These are phyloP conservation scores for Pseudochirops corinnae DNA, from an alignment of 2,797 vertebrate species.

Conservation along the genomic window DNA sequence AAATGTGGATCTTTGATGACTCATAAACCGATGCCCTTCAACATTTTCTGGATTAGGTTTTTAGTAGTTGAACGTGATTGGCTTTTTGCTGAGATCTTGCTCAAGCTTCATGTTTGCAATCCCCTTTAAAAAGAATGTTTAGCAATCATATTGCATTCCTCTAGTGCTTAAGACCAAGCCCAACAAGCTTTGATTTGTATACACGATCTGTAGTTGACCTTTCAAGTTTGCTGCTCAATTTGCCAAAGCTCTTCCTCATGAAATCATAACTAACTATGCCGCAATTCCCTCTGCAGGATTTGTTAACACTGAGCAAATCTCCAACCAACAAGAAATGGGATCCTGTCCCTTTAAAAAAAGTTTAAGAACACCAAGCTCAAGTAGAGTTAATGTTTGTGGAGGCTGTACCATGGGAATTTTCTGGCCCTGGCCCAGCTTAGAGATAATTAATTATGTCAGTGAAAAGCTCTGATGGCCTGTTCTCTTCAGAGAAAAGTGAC, in stretches of 20 bases:
- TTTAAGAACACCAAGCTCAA: constrained; percentile 80
- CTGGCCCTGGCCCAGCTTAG: constrained; percentile 86
- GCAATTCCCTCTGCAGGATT: constrained; percentile 67
- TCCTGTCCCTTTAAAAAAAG: constrained; percentile 74
- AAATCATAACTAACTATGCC: constrained; percentile 70
- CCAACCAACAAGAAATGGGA: constrained; percentile 66
- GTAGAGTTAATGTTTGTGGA: constrained; percentile 83
- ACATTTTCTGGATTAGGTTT: not conserved
- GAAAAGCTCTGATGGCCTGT: constrained; percentile 87
- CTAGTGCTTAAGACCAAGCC: constrained; percentile 69
- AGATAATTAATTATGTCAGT: constrained; percentile 91
- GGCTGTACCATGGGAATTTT: constrained; percentile 84
- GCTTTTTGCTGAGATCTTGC: constrained; percentile 55
- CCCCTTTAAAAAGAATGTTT: constrained; percentile 59
- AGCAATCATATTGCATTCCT: constrained; percentile 70
- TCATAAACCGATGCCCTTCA: constrained; percentile 31
- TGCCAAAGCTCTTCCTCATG: constrained; percentile 73
- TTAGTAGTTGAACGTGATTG: constrained; percentile 57
- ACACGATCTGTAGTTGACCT: constrained; percentile 74
- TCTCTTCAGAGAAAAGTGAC: constrained; percentile 88
- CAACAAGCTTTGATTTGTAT: constrained; percentile 71
- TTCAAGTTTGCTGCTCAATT: constrained; percentile 65
- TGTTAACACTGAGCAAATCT: constrained; percentile 75
- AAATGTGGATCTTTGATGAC: constrained; percentile 9
- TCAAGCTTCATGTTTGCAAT: constrained; percentile 62